A percentile compares a stretch with the other conserved stretches of the same genome.
These are phyloP conservation scores for Ectobius pallidus DNA, from an alignment of 2,888 invertebrate genomes.

Conservation along the genomic window DNA sequence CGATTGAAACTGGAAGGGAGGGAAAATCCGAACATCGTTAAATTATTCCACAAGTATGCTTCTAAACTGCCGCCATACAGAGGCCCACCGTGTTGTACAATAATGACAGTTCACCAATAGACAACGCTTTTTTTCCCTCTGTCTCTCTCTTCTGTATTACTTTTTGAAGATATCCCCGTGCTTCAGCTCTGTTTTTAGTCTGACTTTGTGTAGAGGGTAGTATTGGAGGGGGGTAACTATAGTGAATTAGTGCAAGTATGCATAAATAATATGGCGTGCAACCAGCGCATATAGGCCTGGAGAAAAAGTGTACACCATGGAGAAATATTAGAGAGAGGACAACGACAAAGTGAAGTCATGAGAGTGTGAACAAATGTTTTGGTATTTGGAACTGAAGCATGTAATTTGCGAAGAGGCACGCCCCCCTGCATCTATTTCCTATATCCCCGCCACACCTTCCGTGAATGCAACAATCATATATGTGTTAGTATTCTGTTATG, in stretches of 20 bases:
- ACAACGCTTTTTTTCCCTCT: neutral
- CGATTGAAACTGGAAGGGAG: neutral
- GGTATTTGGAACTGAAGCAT: constrained; percentile 35
- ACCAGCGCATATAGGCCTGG: neutral
- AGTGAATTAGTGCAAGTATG: constrained; percentile 30
- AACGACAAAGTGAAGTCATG: constrained; percentile 29
- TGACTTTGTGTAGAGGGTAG: constrained; percentile 19
- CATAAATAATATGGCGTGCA: constrained; percentile 22
- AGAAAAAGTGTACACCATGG: constrained; percentile 10
- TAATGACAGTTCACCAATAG: constrained; percentile 28
- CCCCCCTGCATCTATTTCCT: neutral
- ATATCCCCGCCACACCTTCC: neutral
- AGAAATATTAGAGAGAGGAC: constrained; percentile 22
- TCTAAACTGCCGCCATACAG: constrained; percentile 26
- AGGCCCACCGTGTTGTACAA: constrained; percentile 26
- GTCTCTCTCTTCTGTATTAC: neutral
- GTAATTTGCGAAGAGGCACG: constrained; percentile 28
- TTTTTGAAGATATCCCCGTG: constrained; percentile 19
- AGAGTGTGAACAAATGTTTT: constrained; percentile 35
- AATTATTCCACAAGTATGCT: constrained; percentile 33
- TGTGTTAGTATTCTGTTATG: too few relatives aligned
- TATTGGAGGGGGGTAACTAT: neutral
- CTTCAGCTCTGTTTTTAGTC: constrained; percentile 23
- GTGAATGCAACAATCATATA: neutral
- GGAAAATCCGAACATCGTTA: constrained; percentile 29